A percentile compares a stretch with the other conserved stretches of the same genome.
phyloP scores from a whole-genome alignment of 2,888 invertebrate genomes.

The Scelioninae gen. 1 region DNA sequence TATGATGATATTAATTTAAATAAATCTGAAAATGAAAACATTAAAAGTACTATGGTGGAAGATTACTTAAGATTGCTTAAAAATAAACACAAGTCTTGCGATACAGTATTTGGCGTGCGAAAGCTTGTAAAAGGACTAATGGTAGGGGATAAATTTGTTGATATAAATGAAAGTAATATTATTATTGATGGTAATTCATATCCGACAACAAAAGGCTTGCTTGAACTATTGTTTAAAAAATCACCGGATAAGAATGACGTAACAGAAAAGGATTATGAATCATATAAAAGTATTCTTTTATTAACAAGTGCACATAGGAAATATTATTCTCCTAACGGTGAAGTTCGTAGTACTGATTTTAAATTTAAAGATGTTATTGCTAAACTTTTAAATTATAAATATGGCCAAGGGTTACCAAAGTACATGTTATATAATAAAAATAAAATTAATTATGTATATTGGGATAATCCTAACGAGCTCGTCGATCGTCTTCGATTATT shows the following conservation, averaged over 20 bases:
- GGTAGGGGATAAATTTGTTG: too few relatives aligned
- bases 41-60: too few relatives aligned
- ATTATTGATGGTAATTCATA: neutral
- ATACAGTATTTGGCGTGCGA: conserved; percentile 59
- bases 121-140: conserved; percentile 27
- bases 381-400: neutral
- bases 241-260: neutral
- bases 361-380: conserved; percentile 20
- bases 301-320: conserved; percentile 30
- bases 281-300: conserved; percentile 21
- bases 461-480: too few relatives aligned
- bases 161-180: too few relatives aligned
- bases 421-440: neutral
- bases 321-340: conserved; percentile 5
- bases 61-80: neutral
- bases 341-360: neutral
- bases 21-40: too few relatives aligned
- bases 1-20: too few relatives aligned
- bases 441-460: neutral
- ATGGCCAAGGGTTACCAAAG: neutral
- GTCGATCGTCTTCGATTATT: neutral
- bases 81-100: conserved; percentile 8
- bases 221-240: conserved; percentile 20
- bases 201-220: conserved; percentile 12
- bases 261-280: neutral